Evolutionary conservation across 1,140 invertebrate genomes (phyloP), one percentile per base, ranked within the genome.

Genomic region (Drosophila micromelanica): DNA sequence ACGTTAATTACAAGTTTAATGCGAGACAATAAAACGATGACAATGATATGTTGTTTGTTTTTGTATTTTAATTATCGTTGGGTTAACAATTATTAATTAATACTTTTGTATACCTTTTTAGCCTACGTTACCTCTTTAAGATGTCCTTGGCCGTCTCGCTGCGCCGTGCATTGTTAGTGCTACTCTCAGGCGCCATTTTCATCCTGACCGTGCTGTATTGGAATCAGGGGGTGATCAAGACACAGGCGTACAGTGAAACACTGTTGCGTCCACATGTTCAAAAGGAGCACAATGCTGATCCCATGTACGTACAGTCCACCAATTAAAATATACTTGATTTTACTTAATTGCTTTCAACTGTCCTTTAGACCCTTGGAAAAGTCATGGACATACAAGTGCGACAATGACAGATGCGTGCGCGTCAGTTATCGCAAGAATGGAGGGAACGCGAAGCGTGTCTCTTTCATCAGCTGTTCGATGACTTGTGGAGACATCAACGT

Each of bases 301-400:
- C 75, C 40, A 87, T 91, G 90, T 91, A 54, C 85, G 80, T 80
- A 43, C 1, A 32, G 8, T 2, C 20, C 20, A 23, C 20, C 3
- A 56, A 9, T 4, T 11, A n/a, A 23, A 15, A 23, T 8, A 45
- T 32, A n/a, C n/a, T 45, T 1, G 9, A 12, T 9, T 42, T 35
- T 42, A 11, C 56, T 17, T 42, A 8, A 0, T 7, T 12, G 11
- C 1, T 32, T 17, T n/a, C 45, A 49, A 40, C 2, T 5, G 1
- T 5, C 4, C 40, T 65, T 15, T 73, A 92, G 91, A 78, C 91
- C 91, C 43, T 64, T 81, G 32, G 91, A 92, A 55, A 92, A 89
- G 72, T 75, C 90, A 3, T 92, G 91, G 91, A 92, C 90, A 0
- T 92, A 92, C 38, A 91, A 91, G 61, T 92, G 91, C 49, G 91